Base-by-base conservation (phyloP, 1,140 invertebrate genomes). In the Tenebrio molitor region DNA sequence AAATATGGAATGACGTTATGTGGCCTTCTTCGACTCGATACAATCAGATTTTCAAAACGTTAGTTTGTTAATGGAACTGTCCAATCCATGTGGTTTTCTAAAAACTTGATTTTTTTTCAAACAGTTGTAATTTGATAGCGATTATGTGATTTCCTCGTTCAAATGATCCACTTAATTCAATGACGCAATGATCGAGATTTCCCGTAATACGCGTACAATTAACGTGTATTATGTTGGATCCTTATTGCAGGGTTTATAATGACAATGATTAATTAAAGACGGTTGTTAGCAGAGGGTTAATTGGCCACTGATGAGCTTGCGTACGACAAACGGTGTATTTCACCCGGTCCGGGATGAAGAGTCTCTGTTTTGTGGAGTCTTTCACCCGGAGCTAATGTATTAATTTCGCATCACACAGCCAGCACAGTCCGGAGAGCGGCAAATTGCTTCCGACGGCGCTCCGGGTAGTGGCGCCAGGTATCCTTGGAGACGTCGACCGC, bases 401-500 rank as follows among this genome's bases (percentile, higher is more conserved):
- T 78, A 78, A 78, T 77, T 78, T 73, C 65, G 76, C 63, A 67
- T 74, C 70, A 74, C 73, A 71, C 69, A 73, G 46, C 64, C 25
- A 65, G 72, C 53, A 70, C 19, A 76, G 39, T 76, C 69, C 72
- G 71, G 73, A 73, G 71, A 72, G 72, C 75, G 74, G 74, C 76
- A 78, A 79, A 80, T 79, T 79, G 78, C 76, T 78, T 73, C 69
- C 79, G 79, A 77, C 79, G 76, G 72, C 75, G 75, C 74, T 77
- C 53, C 70, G 78, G 75, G 80, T 75, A 79, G 75, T 75, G 81
- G 81, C 81, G 82, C 81, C 82, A 82, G 81, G 82, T 83, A 82
- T 81, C 81, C 82, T 82, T 82, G 82, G 82, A 82, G 82, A 83
- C 81, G 79, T 76, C 77, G 78, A 74, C 78, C 79, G 78, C 71